Percentiles rank a stretch among this genome's conserved stretches.
phyloP scores from a whole-genome alignment of 2,888 invertebrate genomes.

The Chloroclystis v-ata region DNA sequence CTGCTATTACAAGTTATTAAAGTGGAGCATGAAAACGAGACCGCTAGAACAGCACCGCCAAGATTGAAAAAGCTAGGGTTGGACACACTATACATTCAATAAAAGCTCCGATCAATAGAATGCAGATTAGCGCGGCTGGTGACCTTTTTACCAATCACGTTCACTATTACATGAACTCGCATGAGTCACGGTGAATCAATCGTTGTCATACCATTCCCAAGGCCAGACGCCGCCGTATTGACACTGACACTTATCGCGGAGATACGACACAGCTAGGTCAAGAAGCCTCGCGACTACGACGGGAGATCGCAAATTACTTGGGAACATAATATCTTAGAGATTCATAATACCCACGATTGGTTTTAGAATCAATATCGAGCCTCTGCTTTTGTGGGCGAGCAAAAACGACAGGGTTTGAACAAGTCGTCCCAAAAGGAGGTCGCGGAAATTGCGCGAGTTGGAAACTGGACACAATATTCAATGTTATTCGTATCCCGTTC shows the following conservation, averaged over 20 bases:
- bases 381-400: neutral
- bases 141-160: slow-evolving; percentile 30
- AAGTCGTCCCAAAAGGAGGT: neutral
- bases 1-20: no score
- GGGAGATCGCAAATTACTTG: neutral
- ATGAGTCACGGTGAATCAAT: slow-evolving; percentile 21
- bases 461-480: neutral
- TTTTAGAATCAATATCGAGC: neutral
- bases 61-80: neutral
- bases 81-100: slow-evolving; percentile 5
- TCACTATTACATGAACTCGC: slow-evolving; percentile 17
- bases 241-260: neutral
- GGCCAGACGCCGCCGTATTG: slow-evolving; percentile 3
- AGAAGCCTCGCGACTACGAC: neutral
- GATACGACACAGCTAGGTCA: slow-evolving; percentile 3
- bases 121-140: slow-evolving; percentile 19
- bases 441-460: neutral
- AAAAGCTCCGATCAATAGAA: slow-evolving; percentile 23
- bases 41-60: neutral
- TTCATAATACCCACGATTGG: no score
- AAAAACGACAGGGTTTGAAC: neutral
- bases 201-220: slow-evolving; percentile 12
- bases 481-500: no score
- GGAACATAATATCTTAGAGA: no score
- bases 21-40: neutral